Evolutionary conservation across 2,797 vertebrate genomes (phyloP).

Genomic region (Neomorphus geoffroyi): DNA sequence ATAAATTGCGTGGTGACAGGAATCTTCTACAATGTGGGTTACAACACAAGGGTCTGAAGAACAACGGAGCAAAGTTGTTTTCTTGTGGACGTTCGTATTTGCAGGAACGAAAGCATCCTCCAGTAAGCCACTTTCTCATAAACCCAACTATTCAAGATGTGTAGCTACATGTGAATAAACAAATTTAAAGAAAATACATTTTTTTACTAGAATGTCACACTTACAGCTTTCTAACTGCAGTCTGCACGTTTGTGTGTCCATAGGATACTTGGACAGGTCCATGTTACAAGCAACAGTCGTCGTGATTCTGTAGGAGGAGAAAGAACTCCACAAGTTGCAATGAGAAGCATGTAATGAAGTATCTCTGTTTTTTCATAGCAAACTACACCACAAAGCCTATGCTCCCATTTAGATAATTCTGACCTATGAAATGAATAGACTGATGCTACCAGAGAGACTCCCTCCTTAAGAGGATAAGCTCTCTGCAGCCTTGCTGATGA

Average conservation of each 20-base stretch:
- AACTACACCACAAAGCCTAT: not conserved
- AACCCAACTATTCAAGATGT: not conserved
- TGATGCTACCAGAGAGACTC: not conserved
- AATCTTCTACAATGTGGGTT: not conserved
- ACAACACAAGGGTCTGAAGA: not conserved
- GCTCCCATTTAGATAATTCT: not conserved
- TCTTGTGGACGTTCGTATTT: not conserved
- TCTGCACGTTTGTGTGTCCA: conserved; percentile 81
- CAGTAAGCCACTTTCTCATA: not conserved
- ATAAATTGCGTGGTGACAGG: not conserved
- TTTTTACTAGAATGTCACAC: conserved; percentile 31
- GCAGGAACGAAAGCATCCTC: not conserved
- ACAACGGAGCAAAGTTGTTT: not conserved
- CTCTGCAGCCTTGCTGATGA: not conserved
- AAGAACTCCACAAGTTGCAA: not conserved
- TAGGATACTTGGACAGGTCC: conserved; percentile 83
- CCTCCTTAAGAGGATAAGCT: not conserved
- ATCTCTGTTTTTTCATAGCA: not conserved
- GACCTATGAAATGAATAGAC: not conserved
- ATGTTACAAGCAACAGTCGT: conserved; percentile 83
- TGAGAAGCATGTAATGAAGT: not conserved
- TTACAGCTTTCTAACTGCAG: conserved; percentile 83
- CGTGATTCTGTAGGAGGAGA: conserved; percentile 74
- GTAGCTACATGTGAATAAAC: not conserved
- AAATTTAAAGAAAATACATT: not conserved